These are phyloP conservation scores for Cybosia mesomella DNA, from an alignment of 2,888 invertebrate genomes.

Conservation along the genomic window DNA sequence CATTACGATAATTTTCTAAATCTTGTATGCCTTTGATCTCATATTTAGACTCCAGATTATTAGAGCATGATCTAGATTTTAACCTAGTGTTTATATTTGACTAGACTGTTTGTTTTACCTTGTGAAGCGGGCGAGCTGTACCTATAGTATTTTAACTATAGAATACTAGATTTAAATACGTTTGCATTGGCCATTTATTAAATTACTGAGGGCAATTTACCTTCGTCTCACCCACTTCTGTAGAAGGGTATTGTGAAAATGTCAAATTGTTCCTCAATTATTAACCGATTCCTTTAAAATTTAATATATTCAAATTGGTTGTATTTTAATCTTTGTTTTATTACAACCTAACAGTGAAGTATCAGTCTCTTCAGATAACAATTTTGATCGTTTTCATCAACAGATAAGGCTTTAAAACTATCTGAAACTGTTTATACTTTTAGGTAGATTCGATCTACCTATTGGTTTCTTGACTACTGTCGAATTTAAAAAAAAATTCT, in stretches of 20 bases:
- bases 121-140: slow-evolving; percentile 76
- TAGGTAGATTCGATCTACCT: no score
- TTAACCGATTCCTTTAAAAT: neutral
- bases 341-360: neutral
- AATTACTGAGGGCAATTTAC: neutral
- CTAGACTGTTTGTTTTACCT: slow-evolving; percentile 47
- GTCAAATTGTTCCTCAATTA: neutral
- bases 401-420: no score
- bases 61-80: slow-evolving; percentile 71
- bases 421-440: no score
- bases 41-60: slow-evolving; percentile 13
- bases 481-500: no score
- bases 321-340: neutral
- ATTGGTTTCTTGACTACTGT: no score
- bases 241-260: neutral
- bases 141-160: slow-evolving; percentile 21
- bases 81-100: slow-evolving; percentile 43
- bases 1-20: slow-evolving; percentile 5
- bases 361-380: neutral
- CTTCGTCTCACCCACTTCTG: neutral
- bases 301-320: neutral
- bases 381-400: neutral
- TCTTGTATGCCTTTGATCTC: slow-evolving; percentile 10
- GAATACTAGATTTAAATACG: slow-evolving; percentile 7
- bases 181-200: neutral